A percentile compares a stretch with the other conserved stretches of the same genome.
Evolutionary conservation across 2,113 vertebrate genomes (phyloP).

Genomic region (Sebastes fasciatus): DNA sequence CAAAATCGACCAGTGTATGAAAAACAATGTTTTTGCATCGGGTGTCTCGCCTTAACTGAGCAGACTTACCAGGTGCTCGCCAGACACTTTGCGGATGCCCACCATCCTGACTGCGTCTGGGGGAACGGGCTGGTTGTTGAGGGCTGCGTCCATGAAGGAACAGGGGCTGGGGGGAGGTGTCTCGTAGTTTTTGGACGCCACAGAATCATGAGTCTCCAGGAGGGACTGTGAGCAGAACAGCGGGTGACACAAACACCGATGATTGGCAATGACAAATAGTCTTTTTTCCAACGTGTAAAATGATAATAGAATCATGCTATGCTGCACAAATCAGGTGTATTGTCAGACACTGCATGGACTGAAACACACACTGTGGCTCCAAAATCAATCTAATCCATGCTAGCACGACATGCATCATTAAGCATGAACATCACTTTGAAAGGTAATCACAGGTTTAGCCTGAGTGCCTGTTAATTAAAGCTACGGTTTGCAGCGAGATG

Average conservation of each 20-base stretch:
- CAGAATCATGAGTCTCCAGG: constrained; percentile 95
- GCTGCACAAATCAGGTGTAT: not conserved
- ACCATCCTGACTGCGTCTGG: constrained; percentile 96
- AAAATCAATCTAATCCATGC: constrained; percentile 44
- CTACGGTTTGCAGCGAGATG: not conserved
- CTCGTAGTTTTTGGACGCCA: constrained; percentile 95
- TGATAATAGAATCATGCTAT: not conserved
- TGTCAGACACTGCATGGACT: not conserved
- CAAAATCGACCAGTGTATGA: too few species aligned
- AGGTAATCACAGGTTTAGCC: constrained; percentile 25
- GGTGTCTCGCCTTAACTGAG: not conserved
- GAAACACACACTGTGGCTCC: not conserved
- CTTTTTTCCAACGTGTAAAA: not conserved
- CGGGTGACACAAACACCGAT: not conserved
- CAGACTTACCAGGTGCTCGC: constrained; percentile 92
- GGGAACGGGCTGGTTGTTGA: constrained; percentile 93
- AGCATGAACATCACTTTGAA: constrained; percentile 24
- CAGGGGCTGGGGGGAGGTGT: constrained; percentile 92
- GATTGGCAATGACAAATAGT: not conserved
- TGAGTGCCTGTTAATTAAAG: constrained; percentile 20
- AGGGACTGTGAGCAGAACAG: constrained; percentile 86
- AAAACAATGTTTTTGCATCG: too few species aligned
- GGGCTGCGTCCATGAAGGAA: constrained; percentile 88
- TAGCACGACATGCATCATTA: constrained; percentile 26
- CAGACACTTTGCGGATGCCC: constrained; percentile 93